These are phyloP conservation scores for Hyperoplus lanceolatus DNA, from an alignment of 2,797 vertebrate species.

Conservation along the genomic window DNA sequence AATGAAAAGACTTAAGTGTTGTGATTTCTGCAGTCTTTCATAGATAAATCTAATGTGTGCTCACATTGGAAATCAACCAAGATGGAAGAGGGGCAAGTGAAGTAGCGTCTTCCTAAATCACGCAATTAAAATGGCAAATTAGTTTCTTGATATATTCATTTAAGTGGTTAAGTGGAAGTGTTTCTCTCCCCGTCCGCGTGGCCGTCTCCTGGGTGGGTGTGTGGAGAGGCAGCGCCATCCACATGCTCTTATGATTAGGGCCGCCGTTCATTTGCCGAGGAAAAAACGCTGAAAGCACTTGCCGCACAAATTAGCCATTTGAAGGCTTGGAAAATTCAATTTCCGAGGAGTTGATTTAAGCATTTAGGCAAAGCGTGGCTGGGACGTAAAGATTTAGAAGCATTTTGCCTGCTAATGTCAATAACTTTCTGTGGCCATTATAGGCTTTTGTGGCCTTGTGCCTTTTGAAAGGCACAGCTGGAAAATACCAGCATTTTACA, in stretches of 20 bases:
- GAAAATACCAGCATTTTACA: constrained; percentile 45
- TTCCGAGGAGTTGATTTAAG: constrained; percentile 88
- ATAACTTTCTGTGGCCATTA: constrained; percentile 83
- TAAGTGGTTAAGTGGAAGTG: constrained; percentile 99
- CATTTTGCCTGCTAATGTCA: constrained; percentile 81
- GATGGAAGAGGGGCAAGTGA: constrained; percentile 98
- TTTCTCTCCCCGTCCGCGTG: constrained; percentile 93
- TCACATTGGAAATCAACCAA: constrained; percentile 97
- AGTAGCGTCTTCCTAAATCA: constrained; percentile 98
- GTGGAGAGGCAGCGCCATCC: constrained; percentile 84
- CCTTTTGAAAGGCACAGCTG: constrained; percentile 63
- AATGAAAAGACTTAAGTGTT: constrained; percentile 99
- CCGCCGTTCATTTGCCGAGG: constrained; percentile 83
- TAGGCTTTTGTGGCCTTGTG: constrained; percentile 73
- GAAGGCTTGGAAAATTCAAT: constrained; percentile 87
- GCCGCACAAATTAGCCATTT: constrained; percentile 88
- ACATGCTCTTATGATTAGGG: constrained; percentile 90
- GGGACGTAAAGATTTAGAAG: constrained; percentile 84
- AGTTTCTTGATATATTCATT: constrained; percentile 99
- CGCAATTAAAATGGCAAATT: constrained; percentile 99
- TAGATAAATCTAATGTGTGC: constrained; percentile 98
- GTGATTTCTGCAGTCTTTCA: constrained; percentile 97
- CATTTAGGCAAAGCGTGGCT: constrained; percentile 85
- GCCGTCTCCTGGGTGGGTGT: constrained; percentile 90
- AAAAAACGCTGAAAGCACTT: constrained; percentile 88